A percentile compares a stretch with the other conserved stretches of the same genome.
phyloP scores from a whole-genome alignment of 2,113 vertebrate species.

The Vicugna pacos region DNA sequence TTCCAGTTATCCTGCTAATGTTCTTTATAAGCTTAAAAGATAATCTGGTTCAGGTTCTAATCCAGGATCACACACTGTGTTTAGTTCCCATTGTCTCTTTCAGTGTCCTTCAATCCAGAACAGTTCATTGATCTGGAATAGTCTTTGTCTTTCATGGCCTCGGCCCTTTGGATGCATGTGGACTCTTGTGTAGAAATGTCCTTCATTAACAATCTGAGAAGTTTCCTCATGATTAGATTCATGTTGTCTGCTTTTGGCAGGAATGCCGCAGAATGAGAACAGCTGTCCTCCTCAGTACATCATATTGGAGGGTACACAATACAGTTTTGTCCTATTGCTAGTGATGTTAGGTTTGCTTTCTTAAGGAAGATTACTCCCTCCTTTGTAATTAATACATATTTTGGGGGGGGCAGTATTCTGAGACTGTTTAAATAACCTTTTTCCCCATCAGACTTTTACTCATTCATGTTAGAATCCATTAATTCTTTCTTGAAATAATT shows the following conservation, averaged over 20 bases:
- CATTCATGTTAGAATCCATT: neutral
- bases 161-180: neutral
- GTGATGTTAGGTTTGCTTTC: neutral
- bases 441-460: neutral
- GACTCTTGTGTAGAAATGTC: neutral
- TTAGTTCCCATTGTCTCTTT: neutral
- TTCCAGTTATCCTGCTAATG: neutral
- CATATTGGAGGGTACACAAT: neutral
- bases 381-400: neutral
- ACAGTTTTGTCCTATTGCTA: neutral
- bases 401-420: neutral
- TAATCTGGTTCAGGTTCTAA: neutral
- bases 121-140: neutral
- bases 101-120: neutral
- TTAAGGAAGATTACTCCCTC: neutral
- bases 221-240: neutral
- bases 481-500: neutral
- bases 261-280: neutral
- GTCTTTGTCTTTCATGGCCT: neutral
- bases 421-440: neutral
- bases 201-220: neutral
- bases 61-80: neutral
- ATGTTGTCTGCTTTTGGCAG: neutral
- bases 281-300: neutral
- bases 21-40: neutral